Conservation (phyloP, 35 echinoderm and acorn worm species). For the Amphiura filiformis region DNA sequence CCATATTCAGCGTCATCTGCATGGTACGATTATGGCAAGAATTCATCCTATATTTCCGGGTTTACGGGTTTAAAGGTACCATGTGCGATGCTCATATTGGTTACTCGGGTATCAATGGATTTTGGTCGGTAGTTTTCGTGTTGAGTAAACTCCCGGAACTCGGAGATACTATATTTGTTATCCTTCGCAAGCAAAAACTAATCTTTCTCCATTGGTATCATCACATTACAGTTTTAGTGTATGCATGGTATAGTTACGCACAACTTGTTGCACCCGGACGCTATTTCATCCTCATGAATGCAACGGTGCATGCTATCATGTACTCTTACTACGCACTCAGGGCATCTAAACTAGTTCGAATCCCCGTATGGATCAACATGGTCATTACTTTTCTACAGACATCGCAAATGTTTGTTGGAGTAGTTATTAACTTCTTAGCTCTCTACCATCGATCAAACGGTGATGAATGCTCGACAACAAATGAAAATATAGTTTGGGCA, state of each 20-base stretch:
- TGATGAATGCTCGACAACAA: conserved; percentile 68
- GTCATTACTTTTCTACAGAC: conserved; percentile 84
- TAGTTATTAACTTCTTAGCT: conserved; percentile 61
- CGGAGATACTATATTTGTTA: conserved; percentile 90
- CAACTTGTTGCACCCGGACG: conserved; percentile 70
- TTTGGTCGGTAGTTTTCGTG: conserved; percentile 84
- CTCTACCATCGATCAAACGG: conserved; percentile 56
- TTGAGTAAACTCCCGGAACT: conserved; percentile 89
- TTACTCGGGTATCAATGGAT: conserved; percentile 78
- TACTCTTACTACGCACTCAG: conserved; percentile 90
- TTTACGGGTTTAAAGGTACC: conserved; percentile 75
- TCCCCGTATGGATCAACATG: conserved; percentile 69
- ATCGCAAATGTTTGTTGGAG: conserved; percentile 92
- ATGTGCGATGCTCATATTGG: conserved; percentile 76
- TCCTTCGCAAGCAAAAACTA: conserved; percentile 89
- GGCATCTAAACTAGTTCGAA: conserved; percentile 65
- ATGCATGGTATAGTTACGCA: conserved; percentile 75
- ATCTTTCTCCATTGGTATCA: conserved; percentile 99
- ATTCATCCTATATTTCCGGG: conserved; percentile 33
- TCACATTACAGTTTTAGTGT: conserved; percentile 87
- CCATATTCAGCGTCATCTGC: conserved; percentile 90
- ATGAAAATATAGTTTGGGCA: conserved; percentile 63
- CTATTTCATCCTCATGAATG: conserved; percentile 85
- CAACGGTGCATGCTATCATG: conserved; percentile 88
- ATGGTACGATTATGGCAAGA: conserved; percentile 66